These are phyloP conservation scores for Amorpha juglandis DNA, from an alignment of 2,888 invertebrate species.

Conservation along the genomic window DNA sequence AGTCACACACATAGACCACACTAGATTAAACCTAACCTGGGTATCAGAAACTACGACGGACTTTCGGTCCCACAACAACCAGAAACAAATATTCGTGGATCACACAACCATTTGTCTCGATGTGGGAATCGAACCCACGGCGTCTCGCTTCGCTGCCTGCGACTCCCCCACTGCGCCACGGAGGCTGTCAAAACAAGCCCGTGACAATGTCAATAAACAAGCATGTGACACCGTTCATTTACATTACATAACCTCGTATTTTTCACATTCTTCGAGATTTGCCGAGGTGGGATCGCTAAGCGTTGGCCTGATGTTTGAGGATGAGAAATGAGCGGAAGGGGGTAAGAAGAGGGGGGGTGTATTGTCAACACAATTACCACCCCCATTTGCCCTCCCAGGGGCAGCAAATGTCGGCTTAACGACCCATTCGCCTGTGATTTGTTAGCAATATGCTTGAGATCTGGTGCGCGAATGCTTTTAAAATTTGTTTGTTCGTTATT, in stretches of 20 bases:
- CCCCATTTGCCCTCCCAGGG: constrained; percentile 57
- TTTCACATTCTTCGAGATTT: constrained; percentile 64
- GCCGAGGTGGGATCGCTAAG: constrained; percentile 74
- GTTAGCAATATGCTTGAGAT: constrained; percentile 83
- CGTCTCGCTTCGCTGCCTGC: too few relatives aligned
- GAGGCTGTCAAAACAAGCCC: too few relatives aligned
- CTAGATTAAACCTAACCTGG: too few relatives aligned
- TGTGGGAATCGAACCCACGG: too few relatives aligned
- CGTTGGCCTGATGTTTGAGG: constrained; percentile 67
- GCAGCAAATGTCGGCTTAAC: constrained; percentile 82
- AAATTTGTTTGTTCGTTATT: constrained; percentile 59
- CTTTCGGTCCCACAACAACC: too few relatives aligned
- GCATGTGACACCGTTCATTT: constrained; percentile 28
- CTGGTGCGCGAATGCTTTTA: constrained; percentile 74
- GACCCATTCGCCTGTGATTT: constrained; percentile 82
- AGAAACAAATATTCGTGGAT: too few relatives aligned
- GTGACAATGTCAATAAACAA: background rate
- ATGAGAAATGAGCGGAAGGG: constrained; percentile 78
- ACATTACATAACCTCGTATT: constrained; percentile 48
- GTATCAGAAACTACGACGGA: too few relatives aligned
- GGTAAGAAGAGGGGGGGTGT: constrained; percentile 54
- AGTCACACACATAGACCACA: too few relatives aligned
- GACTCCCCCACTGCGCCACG: too few relatives aligned
- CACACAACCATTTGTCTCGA: too few relatives aligned
- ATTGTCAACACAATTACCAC: constrained; percentile 79